Base-by-base conservation (phyloP, 2,888 invertebrate species). In the Melipona bicolor region DNA sequence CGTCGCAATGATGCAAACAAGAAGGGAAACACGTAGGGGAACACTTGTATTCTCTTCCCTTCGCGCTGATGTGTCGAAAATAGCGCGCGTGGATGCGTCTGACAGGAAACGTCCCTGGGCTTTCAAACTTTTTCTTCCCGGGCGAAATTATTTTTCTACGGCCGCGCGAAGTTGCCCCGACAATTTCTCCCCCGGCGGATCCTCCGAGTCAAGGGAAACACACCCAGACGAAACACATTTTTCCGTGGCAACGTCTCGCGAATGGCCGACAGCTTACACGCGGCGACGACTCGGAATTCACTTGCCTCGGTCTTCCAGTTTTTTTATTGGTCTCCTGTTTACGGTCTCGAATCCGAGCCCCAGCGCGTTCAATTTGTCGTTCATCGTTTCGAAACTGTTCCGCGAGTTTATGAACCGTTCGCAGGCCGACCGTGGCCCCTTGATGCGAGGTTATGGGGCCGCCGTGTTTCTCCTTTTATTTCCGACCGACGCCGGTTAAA, bases 151-250 rank as follows among this genome's bases (percentile, higher is more conserved):
- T 74, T 73, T 78, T 43, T 56, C 56, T 54, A 49, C 70, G 32
- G n/a, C 19, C 43, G 72, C 54, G 61, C 61, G 59, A 78, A 82
- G 69, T 83, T 82, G 36, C 62, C 64, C 27, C 64, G 78, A 77
- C 78, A 72, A 83, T 84, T 59, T 59, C 56, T 83, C 72, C 67
- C 52, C 56, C 61, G 21, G 9, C 62, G n/a, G 61, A 67, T 43
- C 27, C 73, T 36, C n/a, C 15, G 15, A 21, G 43, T 17, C 24
- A 43, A 27, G 50, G 36, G 64, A 70, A 27, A 64, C 56, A 56
- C 49, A 17, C 43, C 43, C 43, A 43, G 43, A 9, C 9, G 61
- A n/a, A 75, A 71, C 82, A 70, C 73, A 74, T 77, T 74, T 81
- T 24, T 65, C 69, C 43, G 13, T 24, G 54, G 56, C 56, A n/a